A percentile compares a stretch with the other conserved stretches of the same genome.
Conservation (phyloP, 2,113 vertebrate species). For the Ochotona princeps region DNA sequence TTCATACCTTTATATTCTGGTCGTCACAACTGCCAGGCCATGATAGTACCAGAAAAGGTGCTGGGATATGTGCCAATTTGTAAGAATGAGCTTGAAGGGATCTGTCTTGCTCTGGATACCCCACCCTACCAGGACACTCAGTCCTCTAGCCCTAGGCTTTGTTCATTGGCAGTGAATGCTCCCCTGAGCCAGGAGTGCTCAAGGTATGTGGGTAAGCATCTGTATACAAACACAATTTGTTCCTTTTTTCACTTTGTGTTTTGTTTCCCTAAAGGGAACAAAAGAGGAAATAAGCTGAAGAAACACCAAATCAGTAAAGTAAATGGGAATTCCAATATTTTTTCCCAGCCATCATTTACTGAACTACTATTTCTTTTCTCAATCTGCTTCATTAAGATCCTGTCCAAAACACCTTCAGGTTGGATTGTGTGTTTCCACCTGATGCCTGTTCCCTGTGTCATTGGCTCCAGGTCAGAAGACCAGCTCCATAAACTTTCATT, state of each 20-base stretch:
- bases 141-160: background rate
- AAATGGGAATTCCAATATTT: background rate
- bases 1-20: background rate
- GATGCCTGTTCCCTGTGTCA: background rate
- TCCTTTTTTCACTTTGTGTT: background rate
- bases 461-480: background rate
- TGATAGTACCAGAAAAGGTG: background rate
- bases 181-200: background rate
- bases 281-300: constrained; percentile 22
- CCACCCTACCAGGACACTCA: background rate
- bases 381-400: background rate
- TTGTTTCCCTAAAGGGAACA: background rate
- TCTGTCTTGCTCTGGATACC: background rate
- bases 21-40: background rate
- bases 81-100: background rate
- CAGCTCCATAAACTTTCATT: background rate
- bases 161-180: background rate
- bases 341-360: background rate
- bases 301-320: background rate
- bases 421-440: background rate
- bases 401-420: background rate
- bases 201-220: background rate
- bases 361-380: background rate
- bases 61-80: background rate
- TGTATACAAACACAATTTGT: background rate